Evolutionary conservation across 2,797 vertebrate species (phyloP).

Genomic region (Holocentrus rufus): DNA sequence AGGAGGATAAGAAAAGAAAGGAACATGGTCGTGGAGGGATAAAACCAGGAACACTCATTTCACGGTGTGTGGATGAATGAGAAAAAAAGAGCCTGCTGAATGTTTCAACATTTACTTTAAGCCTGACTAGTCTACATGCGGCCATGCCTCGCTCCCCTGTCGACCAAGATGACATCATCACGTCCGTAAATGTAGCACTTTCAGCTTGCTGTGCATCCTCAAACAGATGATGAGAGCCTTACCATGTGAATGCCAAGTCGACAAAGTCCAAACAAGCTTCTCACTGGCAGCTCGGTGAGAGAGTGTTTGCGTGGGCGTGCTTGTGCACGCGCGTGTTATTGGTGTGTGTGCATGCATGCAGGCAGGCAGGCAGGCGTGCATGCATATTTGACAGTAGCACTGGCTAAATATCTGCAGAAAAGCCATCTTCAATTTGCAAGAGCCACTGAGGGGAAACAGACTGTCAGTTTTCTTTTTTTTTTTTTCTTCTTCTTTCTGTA

Average conservation of each 20-base stretch:
- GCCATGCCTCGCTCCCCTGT: not conserved
- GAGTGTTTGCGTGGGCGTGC: constrained; percentile 16
- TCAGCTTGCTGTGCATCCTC: constrained; percentile 53
- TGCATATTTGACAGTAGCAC: constrained; percentile 16
- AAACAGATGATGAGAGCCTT: constrained; percentile 59
- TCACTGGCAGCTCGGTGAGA: constrained; percentile 24
- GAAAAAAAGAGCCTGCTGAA: constrained; percentile 49
- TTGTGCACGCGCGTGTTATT: not conserved
- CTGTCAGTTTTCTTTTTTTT: constrained; percentile 30
- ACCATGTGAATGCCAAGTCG: constrained; percentile 52
- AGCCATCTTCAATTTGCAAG: constrained; percentile 39
- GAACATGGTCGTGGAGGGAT: constrained; percentile 2
- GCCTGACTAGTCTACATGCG: constrained; percentile 17
- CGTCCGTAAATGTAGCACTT: constrained; percentile 18
- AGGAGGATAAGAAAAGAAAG: constrained; percentile 11
- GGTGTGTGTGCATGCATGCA: not conserved
- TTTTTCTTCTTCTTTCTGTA: constrained; percentile 14
- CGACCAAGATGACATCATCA: constrained; percentile 39
- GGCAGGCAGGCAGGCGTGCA: not conserved
- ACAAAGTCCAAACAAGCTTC: constrained; percentile 46
- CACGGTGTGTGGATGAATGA: constrained; percentile 33
- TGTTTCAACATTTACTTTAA: constrained; percentile 63
- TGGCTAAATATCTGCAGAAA: constrained; percentile 34
- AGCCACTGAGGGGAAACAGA: constrained; percentile 38
- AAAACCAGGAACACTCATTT: constrained; percentile 16